Conservation (phyloP, 2,113 vertebrate genomes). For the Sceloporus tristichus region DNA sequence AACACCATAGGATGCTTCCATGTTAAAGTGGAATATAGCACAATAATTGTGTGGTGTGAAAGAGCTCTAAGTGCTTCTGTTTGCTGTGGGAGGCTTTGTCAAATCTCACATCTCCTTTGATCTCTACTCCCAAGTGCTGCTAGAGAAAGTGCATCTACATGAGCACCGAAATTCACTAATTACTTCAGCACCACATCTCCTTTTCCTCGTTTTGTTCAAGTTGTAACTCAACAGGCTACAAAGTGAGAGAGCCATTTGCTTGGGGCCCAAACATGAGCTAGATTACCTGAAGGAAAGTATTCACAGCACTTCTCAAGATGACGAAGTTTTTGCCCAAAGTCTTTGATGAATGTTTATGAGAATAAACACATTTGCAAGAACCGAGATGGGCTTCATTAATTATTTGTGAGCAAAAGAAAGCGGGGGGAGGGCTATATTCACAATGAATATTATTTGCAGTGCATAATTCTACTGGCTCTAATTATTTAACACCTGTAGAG, state of each 20-base stretch:
- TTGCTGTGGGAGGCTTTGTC: neutral
- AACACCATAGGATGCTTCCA: too few species aligned
- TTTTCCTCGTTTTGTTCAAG: neutral
- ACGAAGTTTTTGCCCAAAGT: conserved; percentile 50
- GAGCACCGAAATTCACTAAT: conserved; percentile 40
- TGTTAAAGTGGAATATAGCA: too few species aligned
- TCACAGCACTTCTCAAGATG: conserved; percentile 24
- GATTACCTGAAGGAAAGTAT: conserved; percentile 35
- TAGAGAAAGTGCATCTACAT: neutral
- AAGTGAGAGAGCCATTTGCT: neutral
- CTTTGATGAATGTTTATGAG: conserved; percentile 41
- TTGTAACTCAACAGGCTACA: conserved; percentile 16
- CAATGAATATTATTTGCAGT: conserved; percentile 76
- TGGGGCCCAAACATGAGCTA: neutral
- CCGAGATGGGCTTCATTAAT: conserved; percentile 58
- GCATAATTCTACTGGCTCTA: conserved; percentile 74
- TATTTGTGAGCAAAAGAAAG: conserved; percentile 58
- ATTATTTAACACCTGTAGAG: conserved; percentile 76
- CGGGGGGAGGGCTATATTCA: conserved; percentile 44
- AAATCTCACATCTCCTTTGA: neutral
- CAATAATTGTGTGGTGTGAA: too few species aligned
- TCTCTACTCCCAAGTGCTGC: neutral
- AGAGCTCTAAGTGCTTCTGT: neutral
- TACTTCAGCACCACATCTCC: conserved; percentile 30
- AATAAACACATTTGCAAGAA: conserved; percentile 49